Conservation (phyloP, 2,888 invertebrate species). For the Drymonia ruficornis region DNA sequence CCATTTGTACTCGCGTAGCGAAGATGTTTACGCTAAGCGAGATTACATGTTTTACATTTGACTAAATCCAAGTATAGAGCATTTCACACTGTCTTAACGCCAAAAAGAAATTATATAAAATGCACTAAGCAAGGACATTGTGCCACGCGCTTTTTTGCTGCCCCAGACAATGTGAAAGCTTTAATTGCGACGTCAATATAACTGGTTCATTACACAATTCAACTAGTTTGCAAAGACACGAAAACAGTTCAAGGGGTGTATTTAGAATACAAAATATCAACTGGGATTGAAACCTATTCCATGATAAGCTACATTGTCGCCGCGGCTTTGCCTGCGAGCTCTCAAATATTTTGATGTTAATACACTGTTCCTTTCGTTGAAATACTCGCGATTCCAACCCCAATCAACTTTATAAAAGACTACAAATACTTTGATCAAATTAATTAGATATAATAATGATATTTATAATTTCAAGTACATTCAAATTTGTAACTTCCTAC, state of each 20-base stretch:
- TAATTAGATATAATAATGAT: slow-evolving; percentile 39
- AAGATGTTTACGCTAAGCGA: slow-evolving; percentile 18
- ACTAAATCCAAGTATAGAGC: slow-evolving; percentile 17
- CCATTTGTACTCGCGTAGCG: slow-evolving; percentile 21
- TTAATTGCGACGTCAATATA: slow-evolving; percentile 18
- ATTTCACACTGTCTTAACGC: slow-evolving; percentile 34
- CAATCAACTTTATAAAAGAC: slow-evolving; percentile 64
- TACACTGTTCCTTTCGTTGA: slow-evolving; percentile 11
- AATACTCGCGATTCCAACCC: slow-evolving; percentile 34
- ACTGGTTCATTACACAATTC: slow-evolving; percentile 29
- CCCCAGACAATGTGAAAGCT: slow-evolving; percentile 26
- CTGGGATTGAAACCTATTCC: slow-evolving; percentile 38
- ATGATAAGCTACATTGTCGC: not conserved
- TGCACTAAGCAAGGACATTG: too few relatives aligned
- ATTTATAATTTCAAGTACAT: slow-evolving; percentile 42
- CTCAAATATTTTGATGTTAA: not conserved
- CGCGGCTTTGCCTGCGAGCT: not conserved
- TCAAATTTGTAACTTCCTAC: slow-evolving; percentile 47
- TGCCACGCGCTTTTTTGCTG: not conserved
- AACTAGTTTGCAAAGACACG: slow-evolving; percentile 54
- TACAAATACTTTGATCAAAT: slow-evolving; percentile 65
- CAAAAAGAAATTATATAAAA: not conserved
- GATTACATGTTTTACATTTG: slow-evolving; percentile 18
- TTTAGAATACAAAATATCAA: slow-evolving; percentile 63
- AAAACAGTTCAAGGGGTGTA: slow-evolving; percentile 58